These are phyloP conservation scores for Heliconius hermathena DNA, from an alignment of 1,140 invertebrate species.

Conservation along the genomic window DNA sequence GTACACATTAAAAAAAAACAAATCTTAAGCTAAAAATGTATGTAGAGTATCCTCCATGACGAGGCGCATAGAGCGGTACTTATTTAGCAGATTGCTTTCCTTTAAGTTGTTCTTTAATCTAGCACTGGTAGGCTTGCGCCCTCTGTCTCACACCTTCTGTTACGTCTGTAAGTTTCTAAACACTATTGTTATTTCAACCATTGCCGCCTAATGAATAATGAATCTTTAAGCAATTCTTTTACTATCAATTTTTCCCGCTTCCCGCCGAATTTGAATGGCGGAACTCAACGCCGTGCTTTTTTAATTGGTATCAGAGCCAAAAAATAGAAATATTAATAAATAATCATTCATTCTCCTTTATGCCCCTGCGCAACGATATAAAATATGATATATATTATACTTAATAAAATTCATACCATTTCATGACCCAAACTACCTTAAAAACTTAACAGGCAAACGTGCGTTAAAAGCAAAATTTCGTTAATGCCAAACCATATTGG, in stretches of 20 bases:
- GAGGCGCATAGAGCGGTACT: constrained; percentile 54
- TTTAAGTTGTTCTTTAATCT: constrained; percentile 82
- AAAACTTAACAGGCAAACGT: constrained; percentile 2
- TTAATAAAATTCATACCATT: background rate
- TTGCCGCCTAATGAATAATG: background rate
- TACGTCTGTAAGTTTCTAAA: constrained; percentile 14
- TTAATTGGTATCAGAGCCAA: too few relatives aligned
- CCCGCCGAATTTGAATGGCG: too few relatives aligned
- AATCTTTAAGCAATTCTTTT: background rate
- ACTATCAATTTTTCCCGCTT: background rate
- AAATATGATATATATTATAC: background rate
- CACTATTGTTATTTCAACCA: constrained; percentile 14
- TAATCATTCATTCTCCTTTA: too few relatives aligned
- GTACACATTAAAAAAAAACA: background rate
- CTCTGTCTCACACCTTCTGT: constrained; percentile 24
- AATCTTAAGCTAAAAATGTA: background rate
- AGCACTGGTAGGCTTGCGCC: constrained; percentile 51
- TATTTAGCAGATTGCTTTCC: constrained; percentile 83
- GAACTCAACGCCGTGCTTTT: too few relatives aligned
- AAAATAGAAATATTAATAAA: too few relatives aligned
- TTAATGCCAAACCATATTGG: constrained; percentile 72
- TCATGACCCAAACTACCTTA: too few relatives aligned
- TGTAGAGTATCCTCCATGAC: constrained; percentile 56
- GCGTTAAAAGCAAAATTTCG: constrained; percentile 48
- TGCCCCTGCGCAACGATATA: too few relatives aligned